Evolutionary conservation across 1,140 invertebrate species (phyloP).

Genomic region (Pachypsylla venusta): DNA sequence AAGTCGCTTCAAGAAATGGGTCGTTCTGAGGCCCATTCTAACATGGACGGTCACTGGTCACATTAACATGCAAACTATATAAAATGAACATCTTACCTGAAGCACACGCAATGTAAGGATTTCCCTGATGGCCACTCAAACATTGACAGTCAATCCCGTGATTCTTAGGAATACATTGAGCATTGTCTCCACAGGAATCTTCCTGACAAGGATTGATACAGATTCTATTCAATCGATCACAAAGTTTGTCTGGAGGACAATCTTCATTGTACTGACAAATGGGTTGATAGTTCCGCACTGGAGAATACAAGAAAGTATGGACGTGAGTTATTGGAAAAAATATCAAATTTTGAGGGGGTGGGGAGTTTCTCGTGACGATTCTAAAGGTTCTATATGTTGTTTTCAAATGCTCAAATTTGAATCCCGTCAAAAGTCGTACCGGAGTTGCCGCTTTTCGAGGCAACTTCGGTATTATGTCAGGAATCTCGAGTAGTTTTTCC

Average conservation of each 20-base stretch:
- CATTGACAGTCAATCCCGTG: constrained; percentile 66
- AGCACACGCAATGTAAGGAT: constrained; percentile 57
- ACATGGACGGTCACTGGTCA: not conserved
- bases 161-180: constrained; percentile 58
- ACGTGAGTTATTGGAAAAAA: too few relatives aligned
- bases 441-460: too few relatives aligned
- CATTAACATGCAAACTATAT: not conserved
- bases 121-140: constrained; percentile 54
- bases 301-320: not conserved
- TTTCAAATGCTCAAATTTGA: too few relatives aligned
- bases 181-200: constrained; percentile 68
- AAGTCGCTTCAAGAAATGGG: not conserved
- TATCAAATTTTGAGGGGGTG: too few relatives aligned
- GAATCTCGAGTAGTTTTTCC: too few relatives aligned
- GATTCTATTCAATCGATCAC: constrained; percentile 61
- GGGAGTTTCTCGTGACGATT: too few relatives aligned
- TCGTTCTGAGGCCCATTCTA: not conserved
- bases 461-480: too few relatives aligned
- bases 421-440: too few relatives aligned
- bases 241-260: constrained; percentile 62
- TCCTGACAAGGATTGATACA: constrained; percentile 71
- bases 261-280: constrained; percentile 82
- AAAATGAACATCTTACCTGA: constrained; percentile 36
- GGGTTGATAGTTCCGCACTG: constrained; percentile 37
- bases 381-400: too few relatives aligned